These are phyloP conservation scores for Cladopsammia gracilis DNA, from an alignment of 64 coral and sea anemone species.

Conservation along the genomic window DNA sequence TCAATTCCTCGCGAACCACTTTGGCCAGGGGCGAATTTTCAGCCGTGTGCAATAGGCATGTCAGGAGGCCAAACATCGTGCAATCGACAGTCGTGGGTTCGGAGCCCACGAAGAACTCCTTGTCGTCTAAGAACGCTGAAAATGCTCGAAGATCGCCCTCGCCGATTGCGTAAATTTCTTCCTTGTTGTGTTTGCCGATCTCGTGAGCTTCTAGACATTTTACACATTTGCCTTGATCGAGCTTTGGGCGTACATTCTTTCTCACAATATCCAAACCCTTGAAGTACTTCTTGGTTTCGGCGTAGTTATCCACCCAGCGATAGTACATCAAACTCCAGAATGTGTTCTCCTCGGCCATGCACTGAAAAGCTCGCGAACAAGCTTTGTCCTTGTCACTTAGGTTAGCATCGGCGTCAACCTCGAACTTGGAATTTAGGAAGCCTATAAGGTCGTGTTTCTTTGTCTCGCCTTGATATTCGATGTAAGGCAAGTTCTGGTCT, in stretches of 20 bases:
- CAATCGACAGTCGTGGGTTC: conserved; percentile 93
- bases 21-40: conserved; percentile 85
- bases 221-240: conserved; percentile 97
- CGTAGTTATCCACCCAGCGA: conserved; percentile 98
- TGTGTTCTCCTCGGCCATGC: conserved; percentile 96
- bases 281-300: conserved; percentile 97
- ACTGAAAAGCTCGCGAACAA: conserved; percentile 88
- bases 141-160: conserved; percentile 86
- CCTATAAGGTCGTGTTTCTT: conserved; percentile 88
- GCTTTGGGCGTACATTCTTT: conserved; percentile 89
- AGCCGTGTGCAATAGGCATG: conserved; percentile 84
- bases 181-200: conserved; percentile 93
- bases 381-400: conserved; percentile 74
- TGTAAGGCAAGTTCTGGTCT: conserved; percentile 95
- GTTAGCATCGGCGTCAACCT: conserved; percentile 73
- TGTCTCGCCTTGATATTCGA: conserved; percentile 96
- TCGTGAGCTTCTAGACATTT: conserved; percentile 98
- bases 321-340: conserved; percentile 99
- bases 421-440: conserved; percentile 96
- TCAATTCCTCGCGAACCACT: conserved; percentile 86
- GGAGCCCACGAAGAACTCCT: conserved; percentile 95
- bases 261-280: conserved; percentile 88
- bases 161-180: conserved; percentile 95
- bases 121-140: conserved; percentile 81
- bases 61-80: conserved; percentile 96